Evolutionary conservation across 1,140 invertebrate species (phyloP).

Genomic region (Platyura marginata): DNA sequence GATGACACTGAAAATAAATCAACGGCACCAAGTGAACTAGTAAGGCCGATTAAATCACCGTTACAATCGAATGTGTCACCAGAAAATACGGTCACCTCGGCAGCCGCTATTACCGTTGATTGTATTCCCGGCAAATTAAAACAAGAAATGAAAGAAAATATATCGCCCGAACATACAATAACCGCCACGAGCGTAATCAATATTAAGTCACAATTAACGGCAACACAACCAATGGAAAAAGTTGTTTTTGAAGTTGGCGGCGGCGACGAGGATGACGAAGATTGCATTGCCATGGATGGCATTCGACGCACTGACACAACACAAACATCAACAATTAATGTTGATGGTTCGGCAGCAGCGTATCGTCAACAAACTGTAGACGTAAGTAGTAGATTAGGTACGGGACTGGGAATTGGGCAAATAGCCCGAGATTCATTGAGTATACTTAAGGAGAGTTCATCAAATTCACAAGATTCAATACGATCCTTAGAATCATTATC

Average conservation of each 20-base stretch:
- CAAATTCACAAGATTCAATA: constrained; percentile 1
- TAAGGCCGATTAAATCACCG: constrained; percentile 1
- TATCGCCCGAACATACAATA: constrained; percentile 22
- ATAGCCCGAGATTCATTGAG: constrained; percentile 2
- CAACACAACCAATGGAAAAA: constrained; percentile 1
- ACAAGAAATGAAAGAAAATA: constrained; percentile 22
- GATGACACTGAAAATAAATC: background rate
- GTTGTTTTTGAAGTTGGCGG: constrained; percentile 3
- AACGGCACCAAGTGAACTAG: background rate
- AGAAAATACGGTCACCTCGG: constrained; percentile 1
- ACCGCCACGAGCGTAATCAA: constrained; percentile 19
- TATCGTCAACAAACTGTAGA: background rate
- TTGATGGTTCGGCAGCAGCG: background rate
- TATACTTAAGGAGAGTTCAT: background rate
- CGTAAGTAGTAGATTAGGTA: background rate
- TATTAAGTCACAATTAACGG: constrained; percentile 13
- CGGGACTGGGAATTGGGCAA: background rate
- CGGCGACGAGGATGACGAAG: constrained; percentile 2
- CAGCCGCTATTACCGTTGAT: background rate
- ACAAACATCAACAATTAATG: background rate
- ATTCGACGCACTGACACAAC: background rate
- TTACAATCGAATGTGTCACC: constrained; percentile 3
- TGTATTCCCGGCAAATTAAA: constrained; percentile 16
- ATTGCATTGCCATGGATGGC: background rate
- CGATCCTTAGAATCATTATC: constrained; percentile 1